phyloP scores from a whole-genome alignment of 2,797 vertebrate genomes.

The Nyctalus aviator region DNA sequence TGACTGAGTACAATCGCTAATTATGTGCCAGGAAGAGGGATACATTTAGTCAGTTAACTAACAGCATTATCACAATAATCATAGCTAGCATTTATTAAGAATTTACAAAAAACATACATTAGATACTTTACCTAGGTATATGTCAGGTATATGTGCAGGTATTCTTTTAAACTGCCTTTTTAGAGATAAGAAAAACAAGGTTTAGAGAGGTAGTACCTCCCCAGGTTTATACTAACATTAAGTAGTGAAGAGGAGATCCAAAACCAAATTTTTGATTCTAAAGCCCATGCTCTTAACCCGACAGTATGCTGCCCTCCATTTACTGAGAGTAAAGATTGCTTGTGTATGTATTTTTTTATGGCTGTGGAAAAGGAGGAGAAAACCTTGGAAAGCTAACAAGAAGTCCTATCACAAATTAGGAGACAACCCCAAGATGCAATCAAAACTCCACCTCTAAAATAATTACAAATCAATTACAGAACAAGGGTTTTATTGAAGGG shows the following conservation, averaged over 20 bases:
- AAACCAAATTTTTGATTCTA: conserved; percentile 21
- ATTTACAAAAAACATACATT: neutral
- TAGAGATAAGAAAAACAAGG: neutral
- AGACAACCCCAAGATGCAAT: neutral
- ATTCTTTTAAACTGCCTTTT: neutral
- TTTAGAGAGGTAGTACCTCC: neutral
- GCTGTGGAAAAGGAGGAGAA: conserved; percentile 42
- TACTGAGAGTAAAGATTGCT: neutral
- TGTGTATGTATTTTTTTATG: neutral
- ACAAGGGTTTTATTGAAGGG: neutral
- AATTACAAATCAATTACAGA: neutral
- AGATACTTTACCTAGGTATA: neutral
- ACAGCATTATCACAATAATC: neutral
- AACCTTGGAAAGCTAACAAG: conserved; percentile 9
- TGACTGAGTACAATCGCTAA: neutral
- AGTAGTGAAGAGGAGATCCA: neutral
- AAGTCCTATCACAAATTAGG: neutral
- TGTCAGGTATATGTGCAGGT: neutral
- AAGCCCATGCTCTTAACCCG: neutral
- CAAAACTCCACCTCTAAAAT: conserved; percentile 10
- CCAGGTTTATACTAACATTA: neutral
- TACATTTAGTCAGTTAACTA: neutral
- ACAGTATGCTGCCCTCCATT: neutral
- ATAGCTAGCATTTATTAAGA: neutral
- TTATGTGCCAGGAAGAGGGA: neutral